Conservation (phyloP, 2,113 vertebrate genomes). For the Beaufortia kweichowensis region DNA sequence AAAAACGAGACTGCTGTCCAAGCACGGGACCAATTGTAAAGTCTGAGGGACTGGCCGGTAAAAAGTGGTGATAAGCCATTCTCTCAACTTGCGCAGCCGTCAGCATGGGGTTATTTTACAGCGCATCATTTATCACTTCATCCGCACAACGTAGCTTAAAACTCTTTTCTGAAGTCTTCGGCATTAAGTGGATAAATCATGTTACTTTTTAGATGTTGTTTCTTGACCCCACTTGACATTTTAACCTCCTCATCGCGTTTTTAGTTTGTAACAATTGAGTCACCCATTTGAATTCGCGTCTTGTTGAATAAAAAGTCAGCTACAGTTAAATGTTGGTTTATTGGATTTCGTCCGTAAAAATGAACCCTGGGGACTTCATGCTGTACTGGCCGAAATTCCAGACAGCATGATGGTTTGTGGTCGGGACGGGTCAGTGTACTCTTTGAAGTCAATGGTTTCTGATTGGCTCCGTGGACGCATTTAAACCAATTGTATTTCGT, state of each 20-base stretch:
- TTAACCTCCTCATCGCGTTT: neutral
- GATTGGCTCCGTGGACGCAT: slow-evolving; percentile 24
- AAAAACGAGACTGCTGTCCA: slow-evolving; percentile 80
- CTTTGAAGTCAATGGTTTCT: neutral
- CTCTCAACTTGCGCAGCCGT: neutral
- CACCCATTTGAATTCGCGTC: neutral
- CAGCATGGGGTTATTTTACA: slow-evolving; percentile 1
- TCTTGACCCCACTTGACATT: neutral
- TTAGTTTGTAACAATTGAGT: neutral
- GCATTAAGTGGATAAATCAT: neutral
- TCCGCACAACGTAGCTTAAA: neutral
- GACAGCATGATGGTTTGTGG: slow-evolving; percentile 1
- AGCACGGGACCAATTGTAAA: slow-evolving; percentile 80
- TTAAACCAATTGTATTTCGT: slow-evolving; percentile 6
- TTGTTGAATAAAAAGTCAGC: neutral
- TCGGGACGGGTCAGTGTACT: neutral
- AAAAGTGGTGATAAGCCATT: slow-evolving; percentile 86
- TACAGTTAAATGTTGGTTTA: neutral
- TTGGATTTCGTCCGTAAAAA: slow-evolving; percentile 4
- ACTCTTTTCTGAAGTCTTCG: neutral
- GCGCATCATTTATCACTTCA: neutral
- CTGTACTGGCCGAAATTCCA: neutral
- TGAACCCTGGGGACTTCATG: neutral
- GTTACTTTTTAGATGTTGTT: neutral
- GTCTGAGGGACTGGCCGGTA: slow-evolving; percentile 64